Percentiles rank a stretch among this genome's conserved stretches.
Conservation (phyloP, 2,888 invertebrate genomes). For the Beris morrisii region DNA sequence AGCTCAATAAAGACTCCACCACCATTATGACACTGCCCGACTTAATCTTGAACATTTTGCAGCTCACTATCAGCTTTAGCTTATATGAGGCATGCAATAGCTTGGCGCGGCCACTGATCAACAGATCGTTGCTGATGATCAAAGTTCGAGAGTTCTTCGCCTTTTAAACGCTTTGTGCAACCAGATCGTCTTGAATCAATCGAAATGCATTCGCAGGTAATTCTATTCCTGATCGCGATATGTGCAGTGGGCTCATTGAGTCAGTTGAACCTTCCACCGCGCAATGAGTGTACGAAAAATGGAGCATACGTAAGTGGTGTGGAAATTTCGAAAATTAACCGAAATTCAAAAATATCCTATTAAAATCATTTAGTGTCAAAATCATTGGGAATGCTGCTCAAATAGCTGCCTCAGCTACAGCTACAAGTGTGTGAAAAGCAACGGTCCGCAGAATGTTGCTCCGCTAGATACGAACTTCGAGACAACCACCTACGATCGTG, state of each 20-base stretch:
- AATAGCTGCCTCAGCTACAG: conserved; percentile 49
- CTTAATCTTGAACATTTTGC: too few species aligned
- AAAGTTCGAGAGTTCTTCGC: too few species aligned
- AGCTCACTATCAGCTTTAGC: too few species aligned
- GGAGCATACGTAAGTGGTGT: conserved; percentile 46
- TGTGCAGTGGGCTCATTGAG: not conserved
- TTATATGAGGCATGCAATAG: too few species aligned
- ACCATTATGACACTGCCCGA: too few species aligned
- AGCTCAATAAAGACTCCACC: too few species aligned
- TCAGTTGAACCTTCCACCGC: not conserved
- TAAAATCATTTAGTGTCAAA: conserved; percentile 46
- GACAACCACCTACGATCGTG: conserved; percentile 8
- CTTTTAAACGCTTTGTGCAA: too few species aligned
- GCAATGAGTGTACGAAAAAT: conserved; percentile 41
- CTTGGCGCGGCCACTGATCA: too few species aligned
- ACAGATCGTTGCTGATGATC: too few species aligned
- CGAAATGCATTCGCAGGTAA: conserved; percentile 4
- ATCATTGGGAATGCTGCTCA: conserved; percentile 52
- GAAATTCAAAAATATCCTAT: not conserved
- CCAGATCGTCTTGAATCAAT: not conserved
- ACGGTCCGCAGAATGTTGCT: not conserved
- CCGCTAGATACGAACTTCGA: not conserved
- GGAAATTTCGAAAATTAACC: not conserved
- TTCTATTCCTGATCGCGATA: not conserved
- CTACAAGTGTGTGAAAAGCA: conserved; percentile 43